Base-by-base conservation (phyloP, 2,888 invertebrate species). In the Galeruca laticollis region DNA sequence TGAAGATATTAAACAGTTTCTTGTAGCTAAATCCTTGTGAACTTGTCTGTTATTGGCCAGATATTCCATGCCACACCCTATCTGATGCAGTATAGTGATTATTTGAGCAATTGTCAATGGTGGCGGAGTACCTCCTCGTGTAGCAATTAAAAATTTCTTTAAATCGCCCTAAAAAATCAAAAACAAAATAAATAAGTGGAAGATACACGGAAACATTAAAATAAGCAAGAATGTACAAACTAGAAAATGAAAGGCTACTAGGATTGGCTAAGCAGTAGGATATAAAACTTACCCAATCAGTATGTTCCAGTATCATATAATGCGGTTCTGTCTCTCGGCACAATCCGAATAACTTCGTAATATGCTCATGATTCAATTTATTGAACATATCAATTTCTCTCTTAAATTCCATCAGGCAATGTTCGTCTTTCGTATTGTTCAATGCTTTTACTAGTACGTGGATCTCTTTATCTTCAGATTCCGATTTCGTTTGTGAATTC, bases 21-120 rank as follows among this genome's bases (percentile, higher is more conserved):
- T 90, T 0, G 97, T 93, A 1, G 97, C 96, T 77, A 98, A 89
- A 86, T 98, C 98, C 81, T 92, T 91, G 85, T 97, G 97, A n/a
- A 95, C 92, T 78, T 93, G 88, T 54, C 97, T 88, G 78, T 90
- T 86, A 79, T 93, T 87, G 78, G 94, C 89, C 67, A 95, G 85
- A 77, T 94, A 91, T 82, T 95, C 94, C 90, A 95, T 90, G 35
- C 92, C 98, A 2, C 90, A 87, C 0, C 95, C 94, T 35, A 97
- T 89, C 82, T 97, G 94, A 70, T 90, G 89, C 0, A 91, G 90
- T 0, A 94, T 86, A 20, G 91, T 88, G 1, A 92, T 86, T 26
- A 90, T 87, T 84, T 94, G 94, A 5, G 88, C 87, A 2, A 90
- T 86, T 2, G 90, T 89, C 0, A 97, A 86, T n/a, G 88, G 91